A percentile compares a stretch with the other conserved stretches of the same genome.
These are phyloP conservation scores for Pseudocheirus occidentalis DNA, from an alignment of 2,797 vertebrate species.

Conservation along the genomic window DNA sequence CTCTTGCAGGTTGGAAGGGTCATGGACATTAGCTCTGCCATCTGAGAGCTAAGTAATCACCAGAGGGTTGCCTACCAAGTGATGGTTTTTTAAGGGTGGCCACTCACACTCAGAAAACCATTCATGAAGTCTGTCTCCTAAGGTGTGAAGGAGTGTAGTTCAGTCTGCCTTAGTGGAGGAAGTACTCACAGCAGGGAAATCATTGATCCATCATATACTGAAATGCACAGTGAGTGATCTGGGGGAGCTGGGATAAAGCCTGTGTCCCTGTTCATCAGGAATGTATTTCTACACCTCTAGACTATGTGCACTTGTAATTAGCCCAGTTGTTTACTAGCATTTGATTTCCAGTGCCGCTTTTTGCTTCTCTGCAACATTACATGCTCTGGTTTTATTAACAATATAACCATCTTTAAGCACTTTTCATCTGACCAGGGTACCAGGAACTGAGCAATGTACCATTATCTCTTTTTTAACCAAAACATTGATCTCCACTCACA, in stretches of 20 bases:
- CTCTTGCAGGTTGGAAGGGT: not conserved
- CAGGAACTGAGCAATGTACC: not conserved
- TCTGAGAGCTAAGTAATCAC: not conserved
- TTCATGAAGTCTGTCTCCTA: not conserved
- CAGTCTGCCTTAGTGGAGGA: not conserved
- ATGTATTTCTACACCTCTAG: too few species aligned
- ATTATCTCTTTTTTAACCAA: not conserved
- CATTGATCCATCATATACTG: not conserved
- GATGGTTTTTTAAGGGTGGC: not conserved
- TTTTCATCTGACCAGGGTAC: not conserved
- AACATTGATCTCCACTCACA: not conserved
- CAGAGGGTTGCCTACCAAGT: not conserved
- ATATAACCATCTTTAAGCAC: too few species aligned
- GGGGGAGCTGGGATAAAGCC: not conserved
- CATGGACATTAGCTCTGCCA: not conserved
- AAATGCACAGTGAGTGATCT: not conserved
- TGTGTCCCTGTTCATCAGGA: not conserved
- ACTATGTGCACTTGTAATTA: accelerated
- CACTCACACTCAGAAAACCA: not conserved
- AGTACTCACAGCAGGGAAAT: not conserved
- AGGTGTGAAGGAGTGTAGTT: not conserved
- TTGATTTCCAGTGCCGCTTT: accelerated
- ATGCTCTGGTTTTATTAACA: not conserved
- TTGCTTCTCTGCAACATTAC: not conserved
- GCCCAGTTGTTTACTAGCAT: not conserved